These are phyloP conservation scores for Noctua fimbriata DNA, from an alignment of 2,888 invertebrate genomes.

Conservation along the genomic window DNA sequence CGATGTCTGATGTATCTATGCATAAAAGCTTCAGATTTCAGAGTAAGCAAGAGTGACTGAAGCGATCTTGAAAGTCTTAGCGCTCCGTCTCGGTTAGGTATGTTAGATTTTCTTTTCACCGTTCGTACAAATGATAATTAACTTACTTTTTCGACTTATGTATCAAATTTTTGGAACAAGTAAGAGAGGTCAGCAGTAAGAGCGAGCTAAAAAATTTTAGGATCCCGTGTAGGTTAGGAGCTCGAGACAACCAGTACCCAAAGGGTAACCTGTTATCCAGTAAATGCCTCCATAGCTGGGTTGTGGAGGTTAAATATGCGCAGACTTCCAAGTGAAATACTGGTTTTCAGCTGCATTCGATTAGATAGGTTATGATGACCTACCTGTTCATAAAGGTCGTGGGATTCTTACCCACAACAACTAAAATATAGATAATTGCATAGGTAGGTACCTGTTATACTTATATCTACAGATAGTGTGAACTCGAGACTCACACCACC, in stretches of 20 bases:
- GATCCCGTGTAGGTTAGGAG: not conserved
- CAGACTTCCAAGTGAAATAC: not conserved
- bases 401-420: not conserved
- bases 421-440: not conserved
- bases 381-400: not conserved
- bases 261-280: not conserved
- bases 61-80: not conserved
- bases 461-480: not conserved
- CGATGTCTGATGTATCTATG: not conserved
- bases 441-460: not conserved
- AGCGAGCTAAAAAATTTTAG: not conserved
- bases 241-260: not conserved
- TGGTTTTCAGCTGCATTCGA: not conserved
- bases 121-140: not conserved
- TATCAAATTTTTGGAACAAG: not conserved
- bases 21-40: not conserved
- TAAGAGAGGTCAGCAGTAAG: not conserved
- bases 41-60: not conserved
- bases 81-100: not conserved
- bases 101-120: not conserved
- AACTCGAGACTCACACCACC: not conserved
- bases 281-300: not conserved
- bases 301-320: not conserved
- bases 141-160: not conserved
- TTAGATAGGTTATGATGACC: not conserved